Conservation (phyloP, 2,888 invertebrate genomes). For the Craniophora ligustri region DNA sequence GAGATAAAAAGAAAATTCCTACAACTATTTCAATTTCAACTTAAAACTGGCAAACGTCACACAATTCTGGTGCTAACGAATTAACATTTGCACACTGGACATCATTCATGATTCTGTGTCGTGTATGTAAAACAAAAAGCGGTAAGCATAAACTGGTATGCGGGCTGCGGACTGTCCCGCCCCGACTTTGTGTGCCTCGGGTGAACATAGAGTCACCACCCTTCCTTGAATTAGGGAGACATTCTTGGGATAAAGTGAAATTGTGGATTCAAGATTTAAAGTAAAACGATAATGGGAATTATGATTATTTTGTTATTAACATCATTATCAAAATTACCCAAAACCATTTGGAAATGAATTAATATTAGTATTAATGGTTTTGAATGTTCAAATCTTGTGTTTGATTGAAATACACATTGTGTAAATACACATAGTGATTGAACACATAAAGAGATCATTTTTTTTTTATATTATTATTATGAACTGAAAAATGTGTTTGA, state of each 20-base stretch:
- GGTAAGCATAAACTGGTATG: constrained; percentile 24
- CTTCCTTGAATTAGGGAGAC: not conserved
- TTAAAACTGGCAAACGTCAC: not conserved
- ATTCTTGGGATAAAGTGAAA: constrained; percentile 2
- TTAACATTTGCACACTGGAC: not conserved
- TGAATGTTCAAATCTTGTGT: no score
- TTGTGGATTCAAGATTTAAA: not conserved
- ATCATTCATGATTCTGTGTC: not conserved
- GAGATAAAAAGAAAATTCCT: not conserved
- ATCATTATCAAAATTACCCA: not conserved
- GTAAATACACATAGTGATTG: no score
- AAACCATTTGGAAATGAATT: no score
- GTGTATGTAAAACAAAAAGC: constrained; percentile 22
- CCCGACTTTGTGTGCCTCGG: constrained; percentile 24
- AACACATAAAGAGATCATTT: no score
- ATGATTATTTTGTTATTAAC: not conserved
- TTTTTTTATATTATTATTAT: no score
- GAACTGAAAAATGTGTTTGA: no score
- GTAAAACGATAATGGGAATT: not conserved
- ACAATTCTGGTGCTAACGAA: constrained; percentile 8
- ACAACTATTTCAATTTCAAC: not conserved
- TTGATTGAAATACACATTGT: no score
- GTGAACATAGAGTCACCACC: constrained; percentile 6
- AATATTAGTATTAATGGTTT: no score
- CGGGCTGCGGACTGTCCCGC: constrained; percentile 14